Base-by-base conservation (phyloP, 2,888 invertebrate species). In the Anticlea derivata region DNA sequence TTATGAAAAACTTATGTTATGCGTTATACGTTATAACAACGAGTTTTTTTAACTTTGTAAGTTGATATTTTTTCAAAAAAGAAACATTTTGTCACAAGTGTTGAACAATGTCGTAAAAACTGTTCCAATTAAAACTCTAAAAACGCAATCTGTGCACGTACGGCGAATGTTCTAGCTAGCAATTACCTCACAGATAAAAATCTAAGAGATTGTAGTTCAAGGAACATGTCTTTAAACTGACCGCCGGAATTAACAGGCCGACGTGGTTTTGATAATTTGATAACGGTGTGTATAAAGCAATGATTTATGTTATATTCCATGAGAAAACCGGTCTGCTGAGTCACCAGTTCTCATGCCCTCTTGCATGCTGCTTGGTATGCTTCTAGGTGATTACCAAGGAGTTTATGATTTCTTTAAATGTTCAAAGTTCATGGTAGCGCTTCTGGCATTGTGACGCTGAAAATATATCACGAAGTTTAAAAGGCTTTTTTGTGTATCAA, bases 181-280 rank as follows among this genome's bases (percentile, higher is more conserved):
- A 86, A 88, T 90, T 87, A 87, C 73, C 61, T 59, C 58, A 50
- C 49, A 73, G 87, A 88, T 88, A 84, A 74, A 63, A 63, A 87
- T 87, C 86, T 72, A 60, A 57, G 57, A 63, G 70, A 60, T 69
- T 70, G 65, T 73, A 72, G 73, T 86, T 86, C 88, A 83, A 75
- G 82, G 86, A 87, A 88, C 80, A 79, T 76, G 80, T 80, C 85
- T 87, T 85, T 81, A 80, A 78, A 76, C 78, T 84, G 85, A 84
- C 88, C 88, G 86, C 73, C 82, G 73, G 55, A 88, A 87, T 88
- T 87, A 86, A 87, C 55, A 49, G 78, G 72, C 83, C 81, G 78
- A 87, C 88, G 89, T 88, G 87, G 78, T 73, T 82, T 83, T 87
- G 89, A 89, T 90, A 87, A 86, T 88, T 86, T 89, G 89, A 90